Conservation (phyloP, 1,140 invertebrate species). For the Drosophila suzukii region DNA sequence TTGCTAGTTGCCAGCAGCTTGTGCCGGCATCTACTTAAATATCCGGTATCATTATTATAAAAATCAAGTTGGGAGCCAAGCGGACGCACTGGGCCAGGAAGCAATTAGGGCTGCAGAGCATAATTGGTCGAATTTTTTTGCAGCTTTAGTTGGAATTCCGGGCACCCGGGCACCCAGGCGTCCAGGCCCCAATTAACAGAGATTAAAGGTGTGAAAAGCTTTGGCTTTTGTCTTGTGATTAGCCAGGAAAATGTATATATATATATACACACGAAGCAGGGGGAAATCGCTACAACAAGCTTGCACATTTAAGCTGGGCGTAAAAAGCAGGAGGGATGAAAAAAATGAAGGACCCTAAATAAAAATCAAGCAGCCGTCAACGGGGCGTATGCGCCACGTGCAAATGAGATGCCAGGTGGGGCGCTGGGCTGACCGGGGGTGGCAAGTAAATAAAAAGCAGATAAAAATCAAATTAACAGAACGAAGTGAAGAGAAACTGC, state of each 20-base stretch:
- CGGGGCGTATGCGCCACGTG: conserved; percentile 62
- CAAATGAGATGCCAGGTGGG: conserved; percentile 52
- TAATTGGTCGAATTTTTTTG: conserved; percentile 70
- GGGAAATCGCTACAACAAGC: conserved; percentile 11
- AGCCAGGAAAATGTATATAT: background rate
- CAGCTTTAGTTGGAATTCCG: conserved; percentile 11
- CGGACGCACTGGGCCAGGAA: conserved; percentile 68
- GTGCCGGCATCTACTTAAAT: conserved; percentile 78
- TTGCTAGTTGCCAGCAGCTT: conserved; percentile 67
- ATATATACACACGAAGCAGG: background rate
- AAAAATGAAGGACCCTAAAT: conserved; percentile 61
- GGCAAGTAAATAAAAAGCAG: conserved; percentile 74
- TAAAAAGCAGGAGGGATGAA: background rate
- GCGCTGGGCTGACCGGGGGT: conserved; percentile 8
- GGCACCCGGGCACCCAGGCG: background rate
- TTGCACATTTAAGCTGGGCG: conserved; percentile 6
- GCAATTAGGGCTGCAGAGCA: conserved; percentile 73
- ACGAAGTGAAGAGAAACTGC: conserved; percentile 56
- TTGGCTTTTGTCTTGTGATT: conserved; percentile 55
- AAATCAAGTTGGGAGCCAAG: conserved; percentile 59
- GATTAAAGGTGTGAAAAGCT: conserved; percentile 60
- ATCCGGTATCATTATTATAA: conserved; percentile 82
- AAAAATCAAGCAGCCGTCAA: conserved; percentile 57
- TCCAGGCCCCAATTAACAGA: conserved; percentile 34
- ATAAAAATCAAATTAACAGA: conserved; percentile 83